Base-by-base conservation (phyloP, 2,797 vertebrate species). In the Danio kyathit region DNA sequence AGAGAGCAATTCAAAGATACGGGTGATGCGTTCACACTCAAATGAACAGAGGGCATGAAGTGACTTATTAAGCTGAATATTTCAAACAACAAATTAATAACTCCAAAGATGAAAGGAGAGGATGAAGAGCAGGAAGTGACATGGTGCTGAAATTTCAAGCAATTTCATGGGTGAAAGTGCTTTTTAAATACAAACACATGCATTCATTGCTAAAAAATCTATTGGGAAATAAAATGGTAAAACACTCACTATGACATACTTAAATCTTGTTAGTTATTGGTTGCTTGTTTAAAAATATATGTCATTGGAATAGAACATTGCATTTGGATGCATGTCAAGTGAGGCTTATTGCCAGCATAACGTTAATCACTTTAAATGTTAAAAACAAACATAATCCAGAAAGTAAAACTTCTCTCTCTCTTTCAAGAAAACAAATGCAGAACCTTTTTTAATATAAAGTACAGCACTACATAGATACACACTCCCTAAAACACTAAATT, bases 1-100 rank as follows among this genome's bases (percentile, higher is more conserved):
- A 91, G 85, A 82, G 76, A 81, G 84, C 86, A 76, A 85, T 88
- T 86, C 86, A 7, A 41, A 56, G 81, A 82, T 71, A 74, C 2
- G 64, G 67, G n/a, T 69, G 75, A 83, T 65, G 65, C 57, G 13
- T 48, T 82, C 74, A 69, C 46, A 54, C 74, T 52, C 44, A 46
- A 74, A 60, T 64, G 48, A 82, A 72, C 73, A 40, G 12, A 44
- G 66, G 6, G 46, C 52, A 61, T 54, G 54, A 46, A 10, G 48
- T 63, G 57, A 41, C 73, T 80, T 63, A 74, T 48, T 52, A 69
- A 41, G 19, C 49, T 51, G 65, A 70, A 76, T 65, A 57, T 65
- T 71, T 48, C 43, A 57, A 56, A 83, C 73, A 83, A 76, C 82
- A 80, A 76, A 80, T 60, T 60, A 72, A 80, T 60, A 52, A 64